Conservation (phyloP, 2,888 invertebrate species). For the Artemia sinica region DNA sequence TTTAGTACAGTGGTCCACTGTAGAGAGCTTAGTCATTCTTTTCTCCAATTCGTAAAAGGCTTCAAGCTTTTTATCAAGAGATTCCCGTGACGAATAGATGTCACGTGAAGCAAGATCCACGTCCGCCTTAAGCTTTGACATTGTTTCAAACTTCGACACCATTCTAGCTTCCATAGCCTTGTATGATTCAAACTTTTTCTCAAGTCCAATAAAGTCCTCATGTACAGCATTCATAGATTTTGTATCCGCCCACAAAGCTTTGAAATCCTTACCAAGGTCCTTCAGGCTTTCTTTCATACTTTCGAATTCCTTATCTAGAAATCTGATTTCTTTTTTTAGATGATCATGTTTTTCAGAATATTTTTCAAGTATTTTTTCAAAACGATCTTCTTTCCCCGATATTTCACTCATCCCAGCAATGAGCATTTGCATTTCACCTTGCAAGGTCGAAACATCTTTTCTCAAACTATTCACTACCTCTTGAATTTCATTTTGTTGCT, state of each 20-base stretch:
- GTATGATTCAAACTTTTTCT: not conserved
- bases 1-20: too few species aligned
- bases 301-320: not conserved
- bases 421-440: not conserved
- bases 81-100: too few species aligned
- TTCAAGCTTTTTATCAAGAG: not conserved
- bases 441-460: not conserved
- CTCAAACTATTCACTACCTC: not conserved
- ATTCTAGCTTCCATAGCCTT: not conserved
- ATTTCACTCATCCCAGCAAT: slow-evolving; percentile 6
- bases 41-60: not conserved
- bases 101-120: too few species aligned
- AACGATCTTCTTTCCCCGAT: not conserved
- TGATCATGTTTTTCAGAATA: slow-evolving; percentile 1
- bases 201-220: not conserved
- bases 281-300: not conserved
- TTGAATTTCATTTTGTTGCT: not conserved
- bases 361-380: not conserved
- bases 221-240: not conserved
- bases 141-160: not conserved
- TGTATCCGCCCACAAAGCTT: not conserved
- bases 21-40: not conserved
- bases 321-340: not conserved
- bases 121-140: not conserved
- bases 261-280: not conserved